Evolutionary conservation across 2,888 invertebrate species (phyloP), one percentile per base, ranked within the genome.

Genomic region (Polyommatus iphigenia): DNA sequence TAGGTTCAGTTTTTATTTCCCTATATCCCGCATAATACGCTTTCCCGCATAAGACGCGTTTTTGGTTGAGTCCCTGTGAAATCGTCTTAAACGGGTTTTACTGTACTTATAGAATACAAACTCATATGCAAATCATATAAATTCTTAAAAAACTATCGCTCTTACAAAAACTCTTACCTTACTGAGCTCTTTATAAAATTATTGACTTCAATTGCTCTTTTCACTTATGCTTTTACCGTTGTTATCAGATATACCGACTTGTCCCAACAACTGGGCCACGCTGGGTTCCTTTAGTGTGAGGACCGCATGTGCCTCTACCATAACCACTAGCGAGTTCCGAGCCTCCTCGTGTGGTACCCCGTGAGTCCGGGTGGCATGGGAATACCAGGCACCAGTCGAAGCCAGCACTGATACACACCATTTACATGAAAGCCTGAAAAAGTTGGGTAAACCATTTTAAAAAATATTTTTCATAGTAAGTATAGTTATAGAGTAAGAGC

Each of bases 281-380:
- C 91, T 93, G 6, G 94, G 94, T 77, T 94, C 94, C 80, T 88
- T 88, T 29, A 94, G 84, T 0, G 94, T 93, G 1, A 96, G 87
- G 0, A 96, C 96, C 36, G 95, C 95, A 78, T 95, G 95, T 0
- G 95, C 96, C 81, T 96, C 95, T 67, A 95, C 95, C 89, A 96
- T 93, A 18, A 96, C 95, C 54, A 95, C 93, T 3, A 96, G 90
- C 0, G 95, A 95, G 84, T 95, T 95, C 71, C 95, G 90, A 0
- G 95, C 96, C 79, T 95, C 95, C 78, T 91, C 94, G 79, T 94
- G 94, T 0, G 95, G 92, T 0, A 95, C 90, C 46, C 95, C 95
- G 85, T 96, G 96, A 3, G 93, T 85, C 13, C 93, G 87, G 0
- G 95, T 94, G 0, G 95, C 95, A 87, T 96, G 96, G 0, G 91